Conservation (phyloP, 2,797 vertebrate genomes). For the Malacoraja senta region DNA sequence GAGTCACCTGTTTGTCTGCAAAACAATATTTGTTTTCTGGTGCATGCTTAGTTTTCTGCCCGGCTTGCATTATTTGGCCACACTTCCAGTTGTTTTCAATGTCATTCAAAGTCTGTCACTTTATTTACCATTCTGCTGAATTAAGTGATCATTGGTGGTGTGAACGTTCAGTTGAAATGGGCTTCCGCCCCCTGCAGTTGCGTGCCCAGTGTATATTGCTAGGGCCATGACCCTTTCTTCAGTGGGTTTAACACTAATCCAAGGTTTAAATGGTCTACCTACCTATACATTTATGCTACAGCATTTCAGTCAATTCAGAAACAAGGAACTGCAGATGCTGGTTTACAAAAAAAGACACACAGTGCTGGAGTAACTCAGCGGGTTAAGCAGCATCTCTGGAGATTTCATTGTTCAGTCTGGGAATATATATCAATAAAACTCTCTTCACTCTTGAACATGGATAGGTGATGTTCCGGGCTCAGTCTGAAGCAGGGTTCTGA, state of each 20-base stretch:
- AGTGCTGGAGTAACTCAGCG: too few relatives aligned
- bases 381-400: too few relatives aligned
- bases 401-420: too few relatives aligned
- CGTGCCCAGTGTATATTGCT: background rate
- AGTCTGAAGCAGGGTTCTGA: too few relatives aligned
- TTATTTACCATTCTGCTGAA: background rate
- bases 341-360: too few relatives aligned
- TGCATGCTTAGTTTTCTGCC: background rate
- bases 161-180: background rate
- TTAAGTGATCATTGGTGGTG: background rate
- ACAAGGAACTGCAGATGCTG: too few relatives aligned
- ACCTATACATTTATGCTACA: background rate
- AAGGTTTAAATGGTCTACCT: background rate
- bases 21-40: too few relatives aligned
- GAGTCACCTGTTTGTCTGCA: background rate
- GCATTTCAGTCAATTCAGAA: background rate
- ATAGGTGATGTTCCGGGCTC: too few relatives aligned
- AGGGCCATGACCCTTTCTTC: background rate
- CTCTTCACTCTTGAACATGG: too few relatives aligned
- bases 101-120: background rate
- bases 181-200: background rate
- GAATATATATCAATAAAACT: too few relatives aligned
- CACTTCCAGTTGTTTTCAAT: background rate
- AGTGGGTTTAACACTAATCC: background rate
- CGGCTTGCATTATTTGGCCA: conserved; percentile 25